Conservation (phyloP, 2,888 invertebrate genomes). For the Pardosa pseudoannulata region DNA sequence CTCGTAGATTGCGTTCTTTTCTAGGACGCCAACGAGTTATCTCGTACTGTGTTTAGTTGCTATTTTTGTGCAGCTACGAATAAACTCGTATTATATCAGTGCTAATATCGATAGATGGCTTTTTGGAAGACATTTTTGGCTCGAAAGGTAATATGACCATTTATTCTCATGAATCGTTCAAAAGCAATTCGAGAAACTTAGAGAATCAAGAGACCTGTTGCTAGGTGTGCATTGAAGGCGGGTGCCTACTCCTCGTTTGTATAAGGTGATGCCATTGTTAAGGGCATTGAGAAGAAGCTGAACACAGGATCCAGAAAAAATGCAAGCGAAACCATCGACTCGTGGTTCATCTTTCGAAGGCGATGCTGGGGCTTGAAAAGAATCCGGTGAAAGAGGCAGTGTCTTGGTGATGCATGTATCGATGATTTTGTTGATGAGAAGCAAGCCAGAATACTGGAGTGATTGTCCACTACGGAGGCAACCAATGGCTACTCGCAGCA, state of each 20-base stretch:
- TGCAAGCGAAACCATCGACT: constrained; percentile 22
- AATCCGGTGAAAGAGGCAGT: constrained; percentile 20
- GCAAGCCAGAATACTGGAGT: constrained; percentile 82
- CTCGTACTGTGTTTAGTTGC: too few species aligned
- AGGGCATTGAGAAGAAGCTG: constrained; percentile 80
- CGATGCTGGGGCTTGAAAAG: background rate
- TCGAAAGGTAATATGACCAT: too few species aligned
- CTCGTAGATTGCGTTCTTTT: too few species aligned
- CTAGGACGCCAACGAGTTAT: too few species aligned
- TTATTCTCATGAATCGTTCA: too few species aligned
- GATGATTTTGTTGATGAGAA: constrained; percentile 81
- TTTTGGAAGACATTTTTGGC: too few species aligned
- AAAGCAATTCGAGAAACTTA: background rate
- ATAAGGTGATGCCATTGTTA: constrained; percentile 82
- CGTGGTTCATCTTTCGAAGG: background rate
- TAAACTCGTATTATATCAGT: too few species aligned
- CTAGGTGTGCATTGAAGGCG: constrained; percentile 82
- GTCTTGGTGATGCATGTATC: constrained; percentile 80
- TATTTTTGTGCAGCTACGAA: too few species aligned
- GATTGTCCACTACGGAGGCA: constrained; percentile 81
- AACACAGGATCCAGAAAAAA: constrained; percentile 31
- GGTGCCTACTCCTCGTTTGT: constrained; percentile 81
- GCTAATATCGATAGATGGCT: too few species aligned
- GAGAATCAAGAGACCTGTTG: constrained; percentile 78
- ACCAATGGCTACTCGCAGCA: constrained; percentile 80